Evolutionary conservation across 2,888 invertebrate genomes (phyloP), one percentile per base, ranked within the genome.

Genomic region (Stegana nigrithorax): DNA sequence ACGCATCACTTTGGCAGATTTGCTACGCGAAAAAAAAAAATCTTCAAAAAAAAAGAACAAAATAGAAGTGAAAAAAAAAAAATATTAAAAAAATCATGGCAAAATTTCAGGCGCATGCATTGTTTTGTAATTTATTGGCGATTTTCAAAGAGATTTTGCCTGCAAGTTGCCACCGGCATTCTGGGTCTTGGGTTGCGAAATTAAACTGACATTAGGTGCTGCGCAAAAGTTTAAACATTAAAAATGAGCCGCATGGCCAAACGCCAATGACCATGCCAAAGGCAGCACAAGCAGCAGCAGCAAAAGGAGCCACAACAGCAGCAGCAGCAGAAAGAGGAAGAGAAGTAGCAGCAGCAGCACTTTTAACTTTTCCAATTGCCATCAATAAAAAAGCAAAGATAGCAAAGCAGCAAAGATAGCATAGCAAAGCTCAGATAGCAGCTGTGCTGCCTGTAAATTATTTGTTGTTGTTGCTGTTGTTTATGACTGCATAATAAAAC

Each of bases 141-240:
- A 26, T 55, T 55, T 14, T 55, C 32, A 1, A n/a, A 2, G 19
- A 36, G 14, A 55, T 21, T 51, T 25, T n/a, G 12, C n/a, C 8
- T 47, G 17, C 12, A n/a, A n/a, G 19, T 21, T 19, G 8, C 12
- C 21, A 19, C 21, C 21, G 36, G 17, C 17, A 44, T 4, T 17
- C 17, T 44, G 44, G 17, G 17, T 44, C 4, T 47, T 25, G 23
- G 53, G 19, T 55, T 36, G 19, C 59, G 59, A 70, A 75, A 75
- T 75, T 75, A 75, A 75, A 80, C 76, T 75, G 73, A 70, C 78
- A 75, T 75, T 75, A 80, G 71, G 66, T 63, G 36, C 17, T 1
- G 32, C 32, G 19, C 21, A 36, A 36, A 68, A 64, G 55, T 67
- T 62, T 62, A 21, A 23, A 2, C 53, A 36, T 32, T 36, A 4